These are phyloP conservation scores for Morbakka virulenta DNA, from an alignment of 30 jellyfish, hydroid and myxozoan genomes.

Conservation along the genomic window DNA sequence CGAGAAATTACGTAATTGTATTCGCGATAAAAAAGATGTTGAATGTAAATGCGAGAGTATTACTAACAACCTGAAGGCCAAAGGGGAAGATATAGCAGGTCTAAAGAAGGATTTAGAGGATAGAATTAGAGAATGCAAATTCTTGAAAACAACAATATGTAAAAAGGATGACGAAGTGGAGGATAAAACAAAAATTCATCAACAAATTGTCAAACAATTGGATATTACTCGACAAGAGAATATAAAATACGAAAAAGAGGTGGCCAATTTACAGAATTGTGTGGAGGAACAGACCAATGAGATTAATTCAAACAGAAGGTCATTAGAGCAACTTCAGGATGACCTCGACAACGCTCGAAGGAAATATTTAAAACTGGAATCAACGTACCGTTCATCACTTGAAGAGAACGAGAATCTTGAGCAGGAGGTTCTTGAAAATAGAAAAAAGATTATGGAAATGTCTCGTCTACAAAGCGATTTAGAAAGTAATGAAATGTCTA, in stretches of 20 bases:
- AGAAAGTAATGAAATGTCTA: slow-evolving; percentile 21
- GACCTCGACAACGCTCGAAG: slow-evolving; percentile 36
- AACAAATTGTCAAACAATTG: slow-evolving; percentile 18
- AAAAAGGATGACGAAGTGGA: slow-evolving; percentile 42
- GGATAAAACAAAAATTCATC: neutral
- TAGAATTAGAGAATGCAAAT: slow-evolving; percentile 29
- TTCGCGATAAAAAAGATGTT: slow-evolving; percentile 37
- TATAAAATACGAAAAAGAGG: slow-evolving; percentile 16
- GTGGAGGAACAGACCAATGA: slow-evolving; percentile 36
- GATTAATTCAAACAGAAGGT: slow-evolving; percentile 13
- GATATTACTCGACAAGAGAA: slow-evolving; percentile 17
- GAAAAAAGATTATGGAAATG: slow-evolving; percentile 44
- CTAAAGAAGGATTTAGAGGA: slow-evolving; percentile 44
- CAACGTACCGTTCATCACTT: slow-evolving; percentile 36
- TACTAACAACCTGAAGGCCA: slow-evolving; percentile 23
- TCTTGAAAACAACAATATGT: slow-evolving; percentile 27
- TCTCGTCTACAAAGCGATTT: slow-evolving; percentile 24
- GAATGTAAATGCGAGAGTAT: slow-evolving; percentile 25
- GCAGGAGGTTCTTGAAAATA: slow-evolving; percentile 34
- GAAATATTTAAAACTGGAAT: slow-evolving; percentile 45
- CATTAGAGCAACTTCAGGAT: slow-evolving; percentile 12
- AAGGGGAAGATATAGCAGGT: slow-evolving; percentile 28
- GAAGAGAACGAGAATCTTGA: slow-evolving; percentile 60
- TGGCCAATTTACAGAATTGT: slow-evolving; percentile 6
- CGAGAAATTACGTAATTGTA: slow-evolving; percentile 31